A percentile compares a stretch with the other conserved stretches of the same genome.
These are phyloP conservation scores for Limnothrissa miodon DNA, from an alignment of 2,113 vertebrate species.

Conservation along the genomic window DNA sequence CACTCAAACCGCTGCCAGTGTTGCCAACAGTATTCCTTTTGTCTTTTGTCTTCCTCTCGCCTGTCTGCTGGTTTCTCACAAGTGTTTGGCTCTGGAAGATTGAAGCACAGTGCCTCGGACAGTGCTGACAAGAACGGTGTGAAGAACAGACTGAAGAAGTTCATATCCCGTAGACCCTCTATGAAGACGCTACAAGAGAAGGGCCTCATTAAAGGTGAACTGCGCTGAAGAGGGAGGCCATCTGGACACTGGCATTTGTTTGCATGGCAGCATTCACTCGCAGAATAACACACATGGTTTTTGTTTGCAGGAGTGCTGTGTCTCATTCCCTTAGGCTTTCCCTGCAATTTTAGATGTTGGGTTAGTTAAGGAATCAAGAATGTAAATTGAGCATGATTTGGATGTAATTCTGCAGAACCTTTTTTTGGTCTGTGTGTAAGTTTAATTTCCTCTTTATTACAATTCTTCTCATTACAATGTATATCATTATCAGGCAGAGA, in stretches of 20 bases:
- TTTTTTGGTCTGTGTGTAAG: not conserved
- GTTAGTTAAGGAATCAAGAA: not conserved
- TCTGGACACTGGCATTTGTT: constrained; percentile 7
- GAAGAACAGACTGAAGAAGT: constrained; percentile 88
- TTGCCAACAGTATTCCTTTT: no score
- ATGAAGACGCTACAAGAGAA: constrained; percentile 88
- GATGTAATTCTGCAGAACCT: not conserved
- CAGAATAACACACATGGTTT: constrained; percentile 18
- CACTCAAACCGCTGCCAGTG: no score
- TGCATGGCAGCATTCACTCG: not conserved
- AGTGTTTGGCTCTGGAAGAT: constrained; percentile 73
- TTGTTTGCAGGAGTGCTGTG: not conserved
- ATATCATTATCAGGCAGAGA: constrained; percentile 35
- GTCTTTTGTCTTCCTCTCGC: not conserved
- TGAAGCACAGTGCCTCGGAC: constrained; percentile 85
- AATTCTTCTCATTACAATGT: constrained; percentile 23
- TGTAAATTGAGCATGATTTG: not conserved
- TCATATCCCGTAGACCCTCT: constrained; percentile 84
- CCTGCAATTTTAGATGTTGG: not conserved
- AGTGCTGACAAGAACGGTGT: constrained; percentile 81
- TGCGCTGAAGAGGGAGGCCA: not conserved
- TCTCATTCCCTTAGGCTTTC: not conserved
- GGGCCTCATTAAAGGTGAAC: constrained; percentile 85
- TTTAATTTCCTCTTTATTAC: constrained; percentile 6
- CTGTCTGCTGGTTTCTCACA: not conserved